Evolutionary conservation across 1,140 invertebrate species (phyloP), one percentile per base, ranked within the genome.

Genomic region (Platyscapa corneri): DNA sequence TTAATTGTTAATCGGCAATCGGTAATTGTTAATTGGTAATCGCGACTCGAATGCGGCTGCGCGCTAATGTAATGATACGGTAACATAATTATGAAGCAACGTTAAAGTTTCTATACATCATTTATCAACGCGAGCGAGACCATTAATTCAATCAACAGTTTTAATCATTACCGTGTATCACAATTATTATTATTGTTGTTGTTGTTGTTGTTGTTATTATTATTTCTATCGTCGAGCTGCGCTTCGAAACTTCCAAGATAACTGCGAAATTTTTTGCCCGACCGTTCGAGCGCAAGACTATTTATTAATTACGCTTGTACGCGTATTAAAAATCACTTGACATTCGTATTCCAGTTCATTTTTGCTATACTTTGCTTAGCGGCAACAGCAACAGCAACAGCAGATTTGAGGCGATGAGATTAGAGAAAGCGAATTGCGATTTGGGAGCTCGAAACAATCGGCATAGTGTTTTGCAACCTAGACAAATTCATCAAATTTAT

Each of bases 401-500:
- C n/a, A n/a, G n/a, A n/a, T n/a, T n/a, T n/a, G n/a, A n/a, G n/a
- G n/a, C 20, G 6, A 37, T 70, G 37, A 70, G 34, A 70, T 70
- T 34, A 37, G 34, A 37, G 34, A 37, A 37, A 70, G 67, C 30
- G 23, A 70, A 70, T 70, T 39, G 37, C 34, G 23, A 70, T 37
- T 70, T 34, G 16, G 10, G 67, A 70, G 32, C 32, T 70, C 5
- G 20, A 70, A 70, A 6, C 18, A 70, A 18, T 70, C 10, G 5
- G 37, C 5, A 7, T 37, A 70, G 20, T 70, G 56, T 60, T 60
- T 37, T 70, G 20, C 37, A 70, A 70, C 20, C 67, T 32, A 34
- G 34, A 70, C 16, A 70, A 37, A 70, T 70, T 70, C 37, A 70
- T 70, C 67, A 70, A 37, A 37, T 70, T 70, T 70, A 70, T 70